Base-by-base conservation (phyloP, 2,888 invertebrate genomes). In the Hipparchia semele region DNA sequence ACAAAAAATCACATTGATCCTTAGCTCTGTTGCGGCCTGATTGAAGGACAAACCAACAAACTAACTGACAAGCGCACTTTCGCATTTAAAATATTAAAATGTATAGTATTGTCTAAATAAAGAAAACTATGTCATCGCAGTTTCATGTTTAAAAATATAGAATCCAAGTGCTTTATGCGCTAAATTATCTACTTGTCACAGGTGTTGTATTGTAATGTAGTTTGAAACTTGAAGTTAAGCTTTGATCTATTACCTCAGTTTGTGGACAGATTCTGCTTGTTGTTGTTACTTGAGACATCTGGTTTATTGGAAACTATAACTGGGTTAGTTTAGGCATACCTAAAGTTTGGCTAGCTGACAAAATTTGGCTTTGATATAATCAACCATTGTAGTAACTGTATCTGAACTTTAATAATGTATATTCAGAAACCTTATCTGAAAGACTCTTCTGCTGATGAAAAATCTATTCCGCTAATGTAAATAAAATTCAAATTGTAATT, bases 231-330 rank as follows among this genome's bases (percentile, higher is more conserved):
- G 5, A 39, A 65, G 51, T 53, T 51, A 60, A 56, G 56, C 67
- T 73, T 70, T 73, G 66, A 73, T 73, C 66, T 69, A 59, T 69
- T 46, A 33, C 69, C 7, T 70, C 70, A 60, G 33, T 23, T 64
- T 59, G 66, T n/a, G 60, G 54, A 56, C 61, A 39, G 67, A 67
- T 67, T 67, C 46, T 56, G 60, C 59, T 66, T 60, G 56, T 65
- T 64, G 58, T 71, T 66, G 65, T 65, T 65, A 62, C 62, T 62
- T 58, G 60, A 49, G 6, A 46, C 71, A 60, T 51, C 60, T 71
- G 60, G 7, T 71, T 54, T 13, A 71, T 51, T 64, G 64, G 33
- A 12, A 64, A 65, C 56, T 69, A 51, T 10, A 65, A 65, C 65
- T 53, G 12, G 65, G 65, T 33, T 33, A 12, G 51, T 2, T 65